These are phyloP conservation scores for Lasiommata megera DNA, from an alignment of 2,888 invertebrate genomes.

Conservation along the genomic window DNA sequence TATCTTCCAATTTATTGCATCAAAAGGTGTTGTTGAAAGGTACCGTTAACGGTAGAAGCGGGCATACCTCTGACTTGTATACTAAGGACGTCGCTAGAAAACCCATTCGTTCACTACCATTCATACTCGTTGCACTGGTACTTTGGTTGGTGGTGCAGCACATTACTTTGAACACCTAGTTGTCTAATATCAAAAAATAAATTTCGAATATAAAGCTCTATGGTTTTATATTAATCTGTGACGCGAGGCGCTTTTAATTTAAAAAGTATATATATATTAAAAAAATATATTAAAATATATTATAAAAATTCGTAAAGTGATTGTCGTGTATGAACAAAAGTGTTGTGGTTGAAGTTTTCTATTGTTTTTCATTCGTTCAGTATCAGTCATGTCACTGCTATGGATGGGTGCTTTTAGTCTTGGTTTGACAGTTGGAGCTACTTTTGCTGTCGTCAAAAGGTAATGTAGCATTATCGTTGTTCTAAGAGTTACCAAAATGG, in stretches of 20 bases:
- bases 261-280: not conserved
- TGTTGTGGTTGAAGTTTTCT: constrained; percentile 13
- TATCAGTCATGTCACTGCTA: constrained; percentile 77
- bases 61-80: constrained; percentile 58
- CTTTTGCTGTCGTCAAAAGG: constrained; percentile 83
- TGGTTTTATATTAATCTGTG: not conserved
- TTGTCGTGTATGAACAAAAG: not conserved
- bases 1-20: no score
- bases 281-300: no score
- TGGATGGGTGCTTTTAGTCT: constrained; percentile 85
- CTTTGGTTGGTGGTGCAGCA: not conserved
- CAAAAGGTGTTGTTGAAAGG: not conserved
- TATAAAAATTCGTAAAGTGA: not conserved
- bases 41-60: constrained; percentile 33
- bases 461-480: constrained; percentile 51
- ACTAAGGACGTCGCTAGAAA: constrained; percentile 44
- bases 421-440: constrained; percentile 83
- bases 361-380: constrained; percentile 28
- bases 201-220: not conserved
- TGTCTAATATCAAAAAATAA: not conserved
- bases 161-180: no score
- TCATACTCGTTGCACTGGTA: constrained; percentile 43
- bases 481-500: no score
- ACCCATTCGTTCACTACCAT: constrained; percentile 54
- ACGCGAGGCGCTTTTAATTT: not conserved